Percentiles rank a stretch among this genome's conserved stretches.
These are phyloP conservation scores for Pangasius macronema DNA, from an alignment of 2,797 vertebrate species.

Conservation along the genomic window DNA sequence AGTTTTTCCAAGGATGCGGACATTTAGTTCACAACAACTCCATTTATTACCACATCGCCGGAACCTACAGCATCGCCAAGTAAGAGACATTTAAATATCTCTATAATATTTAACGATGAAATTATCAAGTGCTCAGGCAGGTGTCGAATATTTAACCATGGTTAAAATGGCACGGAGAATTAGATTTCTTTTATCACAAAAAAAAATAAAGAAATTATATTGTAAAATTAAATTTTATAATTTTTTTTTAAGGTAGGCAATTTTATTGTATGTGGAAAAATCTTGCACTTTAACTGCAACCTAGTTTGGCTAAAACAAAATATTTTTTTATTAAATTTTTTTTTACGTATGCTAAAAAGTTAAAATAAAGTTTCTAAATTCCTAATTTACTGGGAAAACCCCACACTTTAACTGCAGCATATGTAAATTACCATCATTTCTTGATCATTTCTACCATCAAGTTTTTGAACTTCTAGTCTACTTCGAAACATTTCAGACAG, in stretches of 20 bases:
- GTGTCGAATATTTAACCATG: neutral
- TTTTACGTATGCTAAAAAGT: too few relatives aligned
- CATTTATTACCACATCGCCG: conserved; percentile 91
- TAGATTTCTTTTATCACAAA: neutral
- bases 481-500: neutral
- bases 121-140: neutral
- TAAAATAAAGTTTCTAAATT: too few relatives aligned
- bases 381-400: too few relatives aligned
- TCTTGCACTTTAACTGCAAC: neutral
- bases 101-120: neutral
- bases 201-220: neutral
- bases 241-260: neutral
- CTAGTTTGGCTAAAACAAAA: too few relatives aligned
- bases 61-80: conserved; percentile 84
- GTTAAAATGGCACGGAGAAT: neutral
- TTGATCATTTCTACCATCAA: too few relatives aligned
- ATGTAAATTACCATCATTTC: neutral
- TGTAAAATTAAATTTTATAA: neutral
- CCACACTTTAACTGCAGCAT: too few relatives aligned
- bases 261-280: neutral
- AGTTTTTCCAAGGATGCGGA: conserved; percentile 90
- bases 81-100: conserved; percentile 61
- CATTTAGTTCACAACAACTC: conserved; percentile 85
- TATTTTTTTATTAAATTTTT: too few relatives aligned
- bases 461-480: neutral